These are phyloP conservation scores for Azemiops feae DNA, from an alignment of 2,113 vertebrate species.

Conservation along the genomic window DNA sequence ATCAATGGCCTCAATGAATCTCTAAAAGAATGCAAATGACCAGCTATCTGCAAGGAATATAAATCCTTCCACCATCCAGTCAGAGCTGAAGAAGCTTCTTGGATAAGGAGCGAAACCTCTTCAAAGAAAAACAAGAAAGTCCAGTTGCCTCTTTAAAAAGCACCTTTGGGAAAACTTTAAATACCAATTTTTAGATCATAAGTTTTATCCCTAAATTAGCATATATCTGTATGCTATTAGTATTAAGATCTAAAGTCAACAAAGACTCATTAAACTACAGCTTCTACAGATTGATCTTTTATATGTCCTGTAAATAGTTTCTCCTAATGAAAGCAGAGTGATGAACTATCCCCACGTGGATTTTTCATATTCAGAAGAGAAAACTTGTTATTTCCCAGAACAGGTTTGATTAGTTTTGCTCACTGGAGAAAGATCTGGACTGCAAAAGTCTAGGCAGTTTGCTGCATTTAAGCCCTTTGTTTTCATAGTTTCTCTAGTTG, in stretches of 20 bases:
- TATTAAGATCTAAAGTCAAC: neutral
- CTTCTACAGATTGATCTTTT: neutral
- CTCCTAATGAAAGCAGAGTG: neutral
- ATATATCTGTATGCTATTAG: neutral
- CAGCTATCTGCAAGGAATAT: no score
- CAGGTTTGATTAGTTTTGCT: neutral
- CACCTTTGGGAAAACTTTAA: neutral
- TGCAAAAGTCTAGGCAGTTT: neutral
- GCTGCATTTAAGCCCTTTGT: neutral
- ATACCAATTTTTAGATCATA: neutral
- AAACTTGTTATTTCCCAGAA: neutral
- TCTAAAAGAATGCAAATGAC: no score
- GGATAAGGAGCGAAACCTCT: no score
- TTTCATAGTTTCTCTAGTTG: neutral
- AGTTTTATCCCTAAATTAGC: neutral
- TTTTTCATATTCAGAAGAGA: neutral
- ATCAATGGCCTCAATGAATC: no score
- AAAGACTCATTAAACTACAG: neutral
- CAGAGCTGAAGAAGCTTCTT: no score
- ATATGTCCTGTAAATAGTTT: neutral
- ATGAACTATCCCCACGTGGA: neutral
- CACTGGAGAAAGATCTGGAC: neutral
- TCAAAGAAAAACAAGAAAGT: no score
- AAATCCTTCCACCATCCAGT: no score
- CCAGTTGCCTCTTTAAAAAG: no score